These are phyloP conservation scores for Oncorhynchus clarkii DNA, from an alignment of 2,113 vertebrate species.

Conservation along the genomic window DNA sequence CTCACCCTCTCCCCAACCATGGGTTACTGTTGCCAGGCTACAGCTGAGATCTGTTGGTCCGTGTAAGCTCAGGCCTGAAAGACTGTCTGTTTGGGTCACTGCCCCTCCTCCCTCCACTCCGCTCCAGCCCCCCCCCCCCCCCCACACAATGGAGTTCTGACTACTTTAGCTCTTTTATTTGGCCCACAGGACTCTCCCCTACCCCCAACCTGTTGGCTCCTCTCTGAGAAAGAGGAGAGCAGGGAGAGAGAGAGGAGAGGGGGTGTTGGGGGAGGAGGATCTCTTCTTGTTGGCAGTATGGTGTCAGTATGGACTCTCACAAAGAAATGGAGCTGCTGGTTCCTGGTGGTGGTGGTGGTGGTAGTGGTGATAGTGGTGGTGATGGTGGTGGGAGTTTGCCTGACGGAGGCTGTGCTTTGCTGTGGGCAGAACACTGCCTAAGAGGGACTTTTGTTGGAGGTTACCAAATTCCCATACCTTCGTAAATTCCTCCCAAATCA, in stretches of 20 bases:
- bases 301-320: constrained; percentile 68
- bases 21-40: constrained; percentile 82
- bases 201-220: constrained; percentile 73
- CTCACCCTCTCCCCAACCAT: constrained; percentile 62
- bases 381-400: background rate
- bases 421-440: constrained; percentile 36
- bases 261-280: constrained; percentile 37
- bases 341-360: constrained; percentile 47
- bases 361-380: background rate
- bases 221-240: constrained; percentile 69
- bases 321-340: constrained; percentile 51
- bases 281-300: constrained; percentile 70
- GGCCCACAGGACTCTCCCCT: constrained; percentile 75
- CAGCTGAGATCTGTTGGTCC: constrained; percentile 74
- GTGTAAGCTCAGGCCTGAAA: constrained; percentile 74
- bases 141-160: constrained; percentile 77
- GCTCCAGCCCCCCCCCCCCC: constrained; percentile 50
- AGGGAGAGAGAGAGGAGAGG: constrained; percentile 20
- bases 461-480: constrained; percentile 26
- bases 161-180: constrained; percentile 82
- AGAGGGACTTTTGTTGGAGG: constrained; percentile 27
- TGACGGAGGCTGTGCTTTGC: constrained; percentile 5
- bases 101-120: constrained; percentile 52
- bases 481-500: constrained; percentile 9
- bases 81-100: constrained; percentile 79